Evolutionary conservation across 1,140 invertebrate species (phyloP), one percentile per base, ranked within the genome.

Genomic region (Drosophila santomea): DNA sequence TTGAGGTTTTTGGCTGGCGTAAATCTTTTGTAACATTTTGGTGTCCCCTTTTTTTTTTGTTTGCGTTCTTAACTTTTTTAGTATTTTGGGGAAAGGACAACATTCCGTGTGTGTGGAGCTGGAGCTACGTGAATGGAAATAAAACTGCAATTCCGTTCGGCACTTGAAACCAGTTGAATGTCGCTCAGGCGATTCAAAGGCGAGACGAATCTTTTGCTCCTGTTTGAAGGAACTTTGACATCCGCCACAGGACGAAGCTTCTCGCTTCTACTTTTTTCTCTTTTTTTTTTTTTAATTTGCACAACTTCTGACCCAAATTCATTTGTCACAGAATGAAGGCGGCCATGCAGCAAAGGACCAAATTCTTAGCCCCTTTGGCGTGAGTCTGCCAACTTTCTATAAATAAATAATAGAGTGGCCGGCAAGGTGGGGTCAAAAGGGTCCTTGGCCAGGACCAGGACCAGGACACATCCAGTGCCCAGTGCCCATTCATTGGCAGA

Each of bases 301-400:
- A 82, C 82, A 88, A 88, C 82, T 86, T 82, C 79, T 88, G 82
- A 86, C 82, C 82, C 82, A 88, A 86, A 86, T 86, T 86, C 83
- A 86, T 86, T 88, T 86, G 82, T 88, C 78, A 86, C 75, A 75
- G 57, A 67, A 80, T 52, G 48, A 36, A 57, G 41, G 74, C 78
- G 50, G 11, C 55, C 78, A 68, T 64, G 78, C 82, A 75, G 64
- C 68, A 81, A 86, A 45, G 71, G 71, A 62, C 63, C 77, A 60
- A 43, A 57, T 60, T 69, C 59, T 41, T 58, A 1, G 56, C 41
- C 61, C n/a, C 39, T 14, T 14, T 17, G 56, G 61, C 56, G 58
- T 55, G 47, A 55, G 36, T 32, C 50, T 69, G 52, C 45, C 69
- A 66, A 64, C 59, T 78, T 62, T 78, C 67, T 60, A 78, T 86